These are phyloP conservation scores for Hydractinia symbiolongicarpus DNA, from an alignment of 30 jellyfish, hydroid and myxozoan genomes.

Conservation along the genomic window DNA sequence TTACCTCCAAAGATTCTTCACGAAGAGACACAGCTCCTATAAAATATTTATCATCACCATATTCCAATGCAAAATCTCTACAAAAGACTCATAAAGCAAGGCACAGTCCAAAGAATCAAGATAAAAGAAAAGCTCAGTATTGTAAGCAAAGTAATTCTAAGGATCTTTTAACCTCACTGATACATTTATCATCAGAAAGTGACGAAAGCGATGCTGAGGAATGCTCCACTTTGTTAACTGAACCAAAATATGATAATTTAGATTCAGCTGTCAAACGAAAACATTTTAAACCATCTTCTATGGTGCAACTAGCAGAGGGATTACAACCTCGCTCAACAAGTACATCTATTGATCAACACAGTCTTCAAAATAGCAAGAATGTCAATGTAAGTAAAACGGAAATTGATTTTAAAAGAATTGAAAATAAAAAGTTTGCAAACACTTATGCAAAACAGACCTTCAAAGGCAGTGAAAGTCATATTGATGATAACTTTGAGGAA, in stretches of 20 bases:
- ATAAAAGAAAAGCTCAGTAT: background rate
- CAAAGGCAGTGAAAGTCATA: no score
- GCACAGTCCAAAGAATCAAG: background rate
- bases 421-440: no score
- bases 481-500: no score
- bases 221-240: background rate
- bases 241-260: background rate
- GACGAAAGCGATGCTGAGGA: background rate
- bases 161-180: background rate
- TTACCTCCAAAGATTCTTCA: background rate
- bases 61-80: background rate
- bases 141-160: background rate
- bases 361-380: background rate
- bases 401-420: no score
- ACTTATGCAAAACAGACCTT: no score
- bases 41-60: background rate
- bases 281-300: slow-evolving; percentile 19
- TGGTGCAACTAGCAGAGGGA: slow-evolving; percentile 18
- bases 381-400: background rate
- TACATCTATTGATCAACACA: slow-evolving; percentile 21
- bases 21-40: background rate
- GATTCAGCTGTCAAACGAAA: slow-evolving; percentile 15
- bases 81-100: background rate
- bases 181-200: slow-evolving; percentile 8
- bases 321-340: slow-evolving; percentile 19